Evolutionary conservation across 2,113 vertebrate genomes (phyloP), one percentile per base, ranked within the genome.

Genomic region (Albula glossodonta): DNA sequence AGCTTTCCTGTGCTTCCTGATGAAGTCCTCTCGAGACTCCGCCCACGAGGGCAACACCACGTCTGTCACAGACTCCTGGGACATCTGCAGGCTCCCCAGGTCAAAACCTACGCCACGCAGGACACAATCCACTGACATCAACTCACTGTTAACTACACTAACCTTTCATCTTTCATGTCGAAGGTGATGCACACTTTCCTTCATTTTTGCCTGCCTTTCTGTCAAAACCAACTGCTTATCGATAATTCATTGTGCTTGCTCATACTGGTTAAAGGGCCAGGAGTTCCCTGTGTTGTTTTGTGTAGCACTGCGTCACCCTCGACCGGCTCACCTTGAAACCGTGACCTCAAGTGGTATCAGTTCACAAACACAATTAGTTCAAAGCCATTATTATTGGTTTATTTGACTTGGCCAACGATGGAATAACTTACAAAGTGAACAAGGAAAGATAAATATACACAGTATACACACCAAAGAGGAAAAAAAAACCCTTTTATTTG

Each of bases 21-120:
- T 97, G 92, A 99, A 99, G 88, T 99, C 98, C 88, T 99, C 98
- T 0, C 92, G 96, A 3, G 97, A 98, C 9, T 90, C 90, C 0
- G 98, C 98, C 98, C 98, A 99, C 0, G 90, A 93, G 0, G 98
- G 98, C 88, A 99, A 92, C 70, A 98, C 93, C 84, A 99, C 98
- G 0, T 98, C 92, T 0, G 89, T 92, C 84, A 99, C 97, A 11
- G 96, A 90, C 79, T 99, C 97, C 0, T 97, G 97, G 89, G 96
- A 97, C 86, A 99, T 94, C 94, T 99, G 98, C 49, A 99, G 95
- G 57, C 91, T 96, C 85, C 98, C 98, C 88, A 99, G 92, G 90
- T 99, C 96, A 7, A 99, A 99, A 1, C 94, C 98, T 98, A 87
- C 0, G 78, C 88, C 49, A 78, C 13, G 22, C 0, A 81, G 0